Percentiles rank a stretch among this genome's conserved stretches.
Evolutionary conservation across 2,113 vertebrate genomes (phyloP).

Genomic region (Ceyx margarethae): DNA sequence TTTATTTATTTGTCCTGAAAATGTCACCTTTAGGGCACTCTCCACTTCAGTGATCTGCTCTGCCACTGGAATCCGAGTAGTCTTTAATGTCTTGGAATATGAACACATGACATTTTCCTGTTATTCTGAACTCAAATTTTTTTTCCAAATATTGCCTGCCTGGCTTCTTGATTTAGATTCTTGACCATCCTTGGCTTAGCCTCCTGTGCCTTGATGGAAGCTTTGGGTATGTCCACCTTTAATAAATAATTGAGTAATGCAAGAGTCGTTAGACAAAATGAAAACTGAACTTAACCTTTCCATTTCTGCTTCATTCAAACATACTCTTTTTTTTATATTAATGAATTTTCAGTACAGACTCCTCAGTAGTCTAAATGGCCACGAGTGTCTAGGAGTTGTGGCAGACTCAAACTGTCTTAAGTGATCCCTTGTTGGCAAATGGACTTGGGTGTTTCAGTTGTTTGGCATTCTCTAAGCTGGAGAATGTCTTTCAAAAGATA

Average conservation of each 20-base stretch:
- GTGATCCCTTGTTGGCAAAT: neutral
- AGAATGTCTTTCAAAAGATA: neutral
- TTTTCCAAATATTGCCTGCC: neutral
- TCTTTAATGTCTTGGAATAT: neutral
- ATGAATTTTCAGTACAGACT: neutral
- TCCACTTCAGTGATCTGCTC: neutral
- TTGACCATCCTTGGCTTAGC: neutral
- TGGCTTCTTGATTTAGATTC: neutral
- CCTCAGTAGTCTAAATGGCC: neutral
- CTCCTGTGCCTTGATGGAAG: neutral
- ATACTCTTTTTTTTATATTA: neutral
- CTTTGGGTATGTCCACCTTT: neutral
- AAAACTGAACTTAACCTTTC: neutral
- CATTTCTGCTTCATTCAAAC: neutral
- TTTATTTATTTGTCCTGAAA: neutral
- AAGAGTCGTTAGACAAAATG: neutral
- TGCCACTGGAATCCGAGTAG: neutral
- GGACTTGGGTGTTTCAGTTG: neutral
- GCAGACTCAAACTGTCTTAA: neutral
- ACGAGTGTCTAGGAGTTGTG: neutral
- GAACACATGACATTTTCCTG: neutral
- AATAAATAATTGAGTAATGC: neutral
- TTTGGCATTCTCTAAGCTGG: neutral
- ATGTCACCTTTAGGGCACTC: neutral
- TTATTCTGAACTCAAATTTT: neutral